Base-by-base conservation (phyloP, 92 coral and sea anemone genomes). In the Muricea muricata region DNA sequence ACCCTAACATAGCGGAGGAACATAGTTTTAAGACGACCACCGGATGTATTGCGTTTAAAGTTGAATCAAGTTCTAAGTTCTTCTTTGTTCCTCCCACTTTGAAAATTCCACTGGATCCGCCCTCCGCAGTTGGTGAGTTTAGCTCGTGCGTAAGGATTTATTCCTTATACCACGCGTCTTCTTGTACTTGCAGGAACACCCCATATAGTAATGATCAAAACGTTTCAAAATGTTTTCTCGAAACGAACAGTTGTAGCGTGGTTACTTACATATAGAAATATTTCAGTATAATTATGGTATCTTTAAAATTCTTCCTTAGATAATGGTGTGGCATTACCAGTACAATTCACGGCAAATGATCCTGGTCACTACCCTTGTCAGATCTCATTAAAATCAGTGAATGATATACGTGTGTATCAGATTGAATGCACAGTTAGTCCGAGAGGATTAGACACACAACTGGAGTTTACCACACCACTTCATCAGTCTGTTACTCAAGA, bases 401-500 rank as follows among this genome's bases (percentile, higher is more conserved):
- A 96, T 92, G 99, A 96, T 87, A 89, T 92, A 21, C 89, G 99
- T 63, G 95, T 96, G 41, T 96, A 96, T 69, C 97, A 93, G 78
- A 88, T 96, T 46, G 99, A 96, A 86, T 93, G 99, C 78, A 96
- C 99, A 61, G 99, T 96, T 63, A 93, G 94, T 80, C 94, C 99
- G 12, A 93, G 88, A 76, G 96, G 99, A 79, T 86, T 97, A 84
- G 89, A 91, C 8, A 91, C 94, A 25, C 93, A 96, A 71, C 82
- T 96, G 87, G 97, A 96, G 85, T 96, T 96, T 56, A 87, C 84
- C 31, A 72, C 99, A 54, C 99, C 99, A 3, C 88, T 97, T 3
- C 99, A 96, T 74, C 99, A 96, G 81, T 96, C 99, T 45, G 96
- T 96, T 7, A 92, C 99, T 6, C 99, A 96, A 66, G 99, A 96